Evolutionary conservation across 1,140 invertebrate species (phyloP), one percentile per base, ranked within the genome.

Genomic region (Tetramorium simillimum): DNA sequence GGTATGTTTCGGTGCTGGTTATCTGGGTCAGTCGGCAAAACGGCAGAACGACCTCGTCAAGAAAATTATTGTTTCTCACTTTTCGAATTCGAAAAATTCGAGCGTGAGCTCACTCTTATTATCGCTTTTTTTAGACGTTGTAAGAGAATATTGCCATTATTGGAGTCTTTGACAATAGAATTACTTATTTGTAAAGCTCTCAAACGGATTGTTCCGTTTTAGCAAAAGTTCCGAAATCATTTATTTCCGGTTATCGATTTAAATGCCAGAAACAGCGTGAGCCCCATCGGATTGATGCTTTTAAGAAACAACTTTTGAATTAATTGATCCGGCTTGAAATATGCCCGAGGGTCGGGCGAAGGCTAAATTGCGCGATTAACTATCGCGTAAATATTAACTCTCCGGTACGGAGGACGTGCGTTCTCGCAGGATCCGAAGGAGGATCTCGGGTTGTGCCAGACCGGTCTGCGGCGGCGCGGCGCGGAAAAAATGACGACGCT

Each of bases 21-120:
- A 89, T 89, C 53, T 90, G 73, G 80, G 88, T 90, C 85, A 90
- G 18, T 89, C 62, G 88, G 78, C 58, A 65, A 87, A 60, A 62
- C 46, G 21, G 33, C 16, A 14, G 28, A 58, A 75, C n/a, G 40
- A 40, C 12, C 10, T 24, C n/a, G 21, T 77, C 43, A 21, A 51
- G 12, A 7, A 49, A 37, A 63, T 16, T 28, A 69, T 5, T 65
- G 5, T 56, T 67, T 40, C 18, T 14, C 21, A 65, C 37, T 49
- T 78, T 63, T 21, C 7, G 18, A 78, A 65, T 33, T 49, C 14
- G 3, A 72, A 16, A 2, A 33, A 33, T 33, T 33, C 33, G 33
- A 33, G 33, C 3, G 4, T 33, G 33, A 33, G 33, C 33, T 33
- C 3, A 33, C 33, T 33, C 33, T 33, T 33, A 33, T 51, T 24